Evolutionary conservation across 2,797 vertebrate species (phyloP).

Genomic region (Stomatorhinus walkeri): DNA sequence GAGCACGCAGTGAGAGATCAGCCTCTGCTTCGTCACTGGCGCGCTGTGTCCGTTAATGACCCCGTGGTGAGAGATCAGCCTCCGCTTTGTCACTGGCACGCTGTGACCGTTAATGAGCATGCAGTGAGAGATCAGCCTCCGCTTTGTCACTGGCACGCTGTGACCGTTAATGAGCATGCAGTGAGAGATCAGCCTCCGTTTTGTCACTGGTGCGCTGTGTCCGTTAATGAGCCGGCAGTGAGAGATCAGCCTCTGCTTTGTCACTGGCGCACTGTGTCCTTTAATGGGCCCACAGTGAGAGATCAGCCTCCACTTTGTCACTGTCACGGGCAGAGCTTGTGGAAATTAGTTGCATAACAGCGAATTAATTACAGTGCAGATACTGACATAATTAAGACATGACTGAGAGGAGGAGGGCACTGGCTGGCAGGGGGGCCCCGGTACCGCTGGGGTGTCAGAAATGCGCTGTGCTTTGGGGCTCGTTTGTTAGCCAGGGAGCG

Average conservation of each 20-base stretch:
- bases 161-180: too few relatives aligned
- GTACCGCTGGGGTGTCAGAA: background rate
- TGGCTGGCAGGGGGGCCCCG: background rate
- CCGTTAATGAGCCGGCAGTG: background rate
- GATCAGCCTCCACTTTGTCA: background rate
- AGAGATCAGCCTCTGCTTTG: background rate
- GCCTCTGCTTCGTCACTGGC: background rate
- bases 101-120: too few relatives aligned
- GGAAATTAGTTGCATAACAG: background rate
- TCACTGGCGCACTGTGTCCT: background rate
- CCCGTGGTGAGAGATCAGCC: background rate
- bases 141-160: background rate
- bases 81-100: background rate
- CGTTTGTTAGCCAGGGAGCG: background rate
- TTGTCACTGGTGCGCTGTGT: background rate
- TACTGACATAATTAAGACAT: conserved; percentile 3
- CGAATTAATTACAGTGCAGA: conserved; percentile 1
- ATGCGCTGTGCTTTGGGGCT: background rate
- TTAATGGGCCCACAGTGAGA: background rate
- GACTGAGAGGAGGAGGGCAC: background rate
- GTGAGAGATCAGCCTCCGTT: too few relatives aligned
- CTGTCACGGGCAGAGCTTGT: background rate
- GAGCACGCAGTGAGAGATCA: background rate
- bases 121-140: background rate
- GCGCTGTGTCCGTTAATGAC: too few relatives aligned